These are phyloP conservation scores for Phrynocephalus versicolor DNA, from an alignment of 2,113 vertebrate genomes.

Conservation along the genomic window DNA sequence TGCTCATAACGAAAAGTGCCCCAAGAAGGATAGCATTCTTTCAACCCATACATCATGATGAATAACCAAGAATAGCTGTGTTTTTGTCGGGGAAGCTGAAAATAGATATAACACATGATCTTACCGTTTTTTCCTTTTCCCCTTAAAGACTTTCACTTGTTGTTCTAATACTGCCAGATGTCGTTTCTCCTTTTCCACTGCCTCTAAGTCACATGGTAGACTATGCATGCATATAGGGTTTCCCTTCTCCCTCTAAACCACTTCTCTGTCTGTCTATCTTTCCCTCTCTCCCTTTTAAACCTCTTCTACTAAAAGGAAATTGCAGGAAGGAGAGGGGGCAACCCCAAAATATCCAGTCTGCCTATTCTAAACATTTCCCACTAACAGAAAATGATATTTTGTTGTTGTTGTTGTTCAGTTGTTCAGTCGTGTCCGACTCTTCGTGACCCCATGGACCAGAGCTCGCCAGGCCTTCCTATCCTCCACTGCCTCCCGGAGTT, in stretches of 20 bases:
- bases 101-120: not conserved
- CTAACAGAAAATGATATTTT: too few relatives aligned
- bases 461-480: too few relatives aligned
- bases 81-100: not conserved
- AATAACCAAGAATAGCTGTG: not conserved
- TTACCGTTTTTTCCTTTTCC: not conserved
- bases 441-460: too few relatives aligned
- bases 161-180: slow-evolving; percentile 39
- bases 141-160: slow-evolving; percentile 18
- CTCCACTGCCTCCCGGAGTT: too few relatives aligned
- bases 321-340: not conserved
- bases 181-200: not conserved
- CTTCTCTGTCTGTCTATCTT: not conserved
- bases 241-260: not conserved
- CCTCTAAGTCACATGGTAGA: slow-evolving; percentile 10
- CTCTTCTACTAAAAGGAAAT: slow-evolving; percentile 52
- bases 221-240: not conserved
- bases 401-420: too few relatives aligned
- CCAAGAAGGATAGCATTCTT: slow-evolving; percentile 4
- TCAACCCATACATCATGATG: not conserved
- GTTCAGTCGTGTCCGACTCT: too few relatives aligned
- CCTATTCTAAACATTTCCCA: slow-evolving; percentile 33
- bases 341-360: slow-evolving; percentile 17
- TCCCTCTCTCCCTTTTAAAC: not conserved
- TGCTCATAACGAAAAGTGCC: not conserved